Base-by-base conservation (phyloP, 2,888 invertebrate species). In the Pediacus dermestoides region DNA sequence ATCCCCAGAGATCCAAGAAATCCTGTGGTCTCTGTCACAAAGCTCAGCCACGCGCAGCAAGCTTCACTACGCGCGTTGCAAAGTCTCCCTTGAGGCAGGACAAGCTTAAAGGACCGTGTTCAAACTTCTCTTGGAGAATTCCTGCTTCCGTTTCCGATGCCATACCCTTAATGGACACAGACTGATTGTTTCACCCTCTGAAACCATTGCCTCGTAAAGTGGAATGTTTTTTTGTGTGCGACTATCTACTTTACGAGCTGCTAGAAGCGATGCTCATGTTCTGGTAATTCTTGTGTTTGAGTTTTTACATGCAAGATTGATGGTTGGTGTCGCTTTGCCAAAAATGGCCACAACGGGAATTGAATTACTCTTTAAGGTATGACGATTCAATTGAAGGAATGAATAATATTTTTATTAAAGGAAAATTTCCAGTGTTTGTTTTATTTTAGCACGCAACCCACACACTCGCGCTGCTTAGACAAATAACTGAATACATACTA, bases 131-230 rank as follows among this genome's bases (percentile, higher is more conserved):
- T 25, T 38, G 41, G 52, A 50, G 48, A 44, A 50, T 52, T 53
- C 46, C 47, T 32, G 40, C 44, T 55, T 53, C 52, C 53, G 45
- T 40, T 52, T 46, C 50, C 48, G 42, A 28, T 28, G 28, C 28
- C 28, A 28, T 48, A 42, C 31, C 48, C 39, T 49, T 56, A 53
- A 55, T 56, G 53, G 55, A 55, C 54, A 46, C 47, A 42, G 56
- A 57, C 52, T 51, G 54, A 58, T 58, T 55, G 53, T 56, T 55
- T 52, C 45, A 41, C 51, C 52, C 50, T 44, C 45, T 34, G 46
- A 48, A 48, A 48, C 47, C 48, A 42, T 50, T 43, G 39, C 37
- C 45, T 44, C 50, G 50, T 52, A 46, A 55, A 53, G 43, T 31
- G 31, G 18, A 10, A 31, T 16, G 14, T 9, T 31, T 31, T 31